phyloP scores from a whole-genome alignment of 2,888 invertebrate genomes.

The Cerastis rubricosa region DNA sequence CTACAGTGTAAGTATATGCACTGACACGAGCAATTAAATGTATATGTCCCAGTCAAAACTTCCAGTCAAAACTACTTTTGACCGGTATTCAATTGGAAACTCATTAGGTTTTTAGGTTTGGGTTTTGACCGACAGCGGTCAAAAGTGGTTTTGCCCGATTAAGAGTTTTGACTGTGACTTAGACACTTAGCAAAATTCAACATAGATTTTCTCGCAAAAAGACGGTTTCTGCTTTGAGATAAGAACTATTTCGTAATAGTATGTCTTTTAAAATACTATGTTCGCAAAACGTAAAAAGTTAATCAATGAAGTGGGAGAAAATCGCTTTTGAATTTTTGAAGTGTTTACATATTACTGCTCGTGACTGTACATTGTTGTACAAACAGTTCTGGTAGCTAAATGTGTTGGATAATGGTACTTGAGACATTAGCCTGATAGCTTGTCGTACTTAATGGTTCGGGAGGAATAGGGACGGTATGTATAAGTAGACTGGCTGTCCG shows the following conservation, averaged over 20 bases:
- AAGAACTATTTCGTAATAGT: neutral
- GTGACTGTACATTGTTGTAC: slow-evolving; percentile 12
- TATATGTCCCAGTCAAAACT: too few relatives aligned
- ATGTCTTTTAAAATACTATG: neutral
- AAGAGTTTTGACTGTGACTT: too few relatives aligned
- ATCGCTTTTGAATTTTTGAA: neutral
- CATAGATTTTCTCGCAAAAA: too few relatives aligned
- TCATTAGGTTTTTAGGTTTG: too few relatives aligned
- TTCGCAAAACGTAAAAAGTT: neutral
- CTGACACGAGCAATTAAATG: neutral
- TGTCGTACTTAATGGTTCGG: slow-evolving; percentile 34
- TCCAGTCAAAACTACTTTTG: too few relatives aligned
- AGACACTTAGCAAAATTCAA: too few relatives aligned
- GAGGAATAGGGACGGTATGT: neutral
- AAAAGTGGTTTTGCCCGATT: too few relatives aligned
- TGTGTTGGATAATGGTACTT: slow-evolving; percentile 48
- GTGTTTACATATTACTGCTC: neutral
- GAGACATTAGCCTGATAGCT: slow-evolving; percentile 40
- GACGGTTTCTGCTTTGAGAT: too few relatives aligned
- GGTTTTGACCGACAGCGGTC: too few relatives aligned
- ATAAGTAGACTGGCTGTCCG: neutral
- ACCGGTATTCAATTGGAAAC: too few relatives aligned
- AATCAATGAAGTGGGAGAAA: neutral
- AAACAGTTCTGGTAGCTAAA: slow-evolving; percentile 33
- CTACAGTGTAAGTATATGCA: neutral